Conservation (phyloP, 2,888 invertebrate genomes). For the Phaonia tiefii region DNA sequence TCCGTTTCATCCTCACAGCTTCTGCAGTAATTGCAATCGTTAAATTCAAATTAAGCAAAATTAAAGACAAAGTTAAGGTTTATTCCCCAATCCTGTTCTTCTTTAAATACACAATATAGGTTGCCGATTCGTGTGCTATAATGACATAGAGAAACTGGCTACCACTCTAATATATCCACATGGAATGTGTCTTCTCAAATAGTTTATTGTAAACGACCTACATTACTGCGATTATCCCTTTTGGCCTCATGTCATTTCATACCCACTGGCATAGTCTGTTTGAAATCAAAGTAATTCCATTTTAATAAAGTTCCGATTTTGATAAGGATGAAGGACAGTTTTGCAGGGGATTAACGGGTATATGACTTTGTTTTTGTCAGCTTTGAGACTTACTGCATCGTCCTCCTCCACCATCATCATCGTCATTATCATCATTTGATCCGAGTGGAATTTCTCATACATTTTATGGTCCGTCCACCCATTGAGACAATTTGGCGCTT, state of each 20-base stretch:
- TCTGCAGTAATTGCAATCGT: no score
- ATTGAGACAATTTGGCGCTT: conserved; percentile 45
- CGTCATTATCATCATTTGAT: no score
- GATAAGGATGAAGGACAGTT: background rate
- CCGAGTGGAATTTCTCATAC: conserved; percentile 21
- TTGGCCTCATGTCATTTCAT: background rate
- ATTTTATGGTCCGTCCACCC: conserved; percentile 42
- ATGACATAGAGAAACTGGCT: no score
- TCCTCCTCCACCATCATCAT: background rate
- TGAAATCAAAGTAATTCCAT: conserved; percentile 31
- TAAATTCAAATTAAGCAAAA: no score
- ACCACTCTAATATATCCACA: no score
- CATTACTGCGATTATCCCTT: background rate
- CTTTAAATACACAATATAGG: no score
- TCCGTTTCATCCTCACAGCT: no score
- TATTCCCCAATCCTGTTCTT: no score
- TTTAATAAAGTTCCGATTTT: conserved; percentile 33
- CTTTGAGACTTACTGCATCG: background rate
- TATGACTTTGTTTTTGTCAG: conserved; percentile 26
- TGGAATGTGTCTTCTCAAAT: no score
- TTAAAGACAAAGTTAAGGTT: no score
- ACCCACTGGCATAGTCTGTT: background rate
- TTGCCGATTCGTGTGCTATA: no score
- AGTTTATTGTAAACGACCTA: background rate
- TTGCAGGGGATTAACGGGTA: conserved; percentile 12